Percentiles rank a stretch among this genome's conserved stretches.
Conservation (phyloP, 2,888 invertebrate genomes). For the Cataglyphis albicans region DNA sequence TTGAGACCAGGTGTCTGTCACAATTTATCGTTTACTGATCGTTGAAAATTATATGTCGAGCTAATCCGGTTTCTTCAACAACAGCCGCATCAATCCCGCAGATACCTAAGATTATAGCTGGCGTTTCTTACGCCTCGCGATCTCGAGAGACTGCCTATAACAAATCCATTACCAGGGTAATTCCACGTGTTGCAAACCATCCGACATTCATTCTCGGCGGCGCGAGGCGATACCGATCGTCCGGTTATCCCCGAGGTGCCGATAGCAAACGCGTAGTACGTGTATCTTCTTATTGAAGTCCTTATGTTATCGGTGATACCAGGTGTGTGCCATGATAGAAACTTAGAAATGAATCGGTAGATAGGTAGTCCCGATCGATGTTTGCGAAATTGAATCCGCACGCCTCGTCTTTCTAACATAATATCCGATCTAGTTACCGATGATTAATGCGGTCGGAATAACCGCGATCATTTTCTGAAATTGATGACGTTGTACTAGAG, state of each 20-base stretch:
- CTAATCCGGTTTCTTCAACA: conserved; percentile 71
- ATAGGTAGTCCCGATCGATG: conserved; percentile 13
- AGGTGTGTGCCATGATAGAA: conserved; percentile 13
- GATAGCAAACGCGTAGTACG: conserved; percentile 57
- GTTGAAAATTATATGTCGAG: conserved; percentile 70
- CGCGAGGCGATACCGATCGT: conserved; percentile 54
- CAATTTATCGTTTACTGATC: conserved; percentile 69
- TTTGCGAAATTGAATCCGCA: conserved; percentile 52
- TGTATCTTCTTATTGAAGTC: conserved; percentile 49
- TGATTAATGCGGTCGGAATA: conserved; percentile 53
- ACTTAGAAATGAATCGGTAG: conserved; percentile 47
- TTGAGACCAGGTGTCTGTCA: conserved; percentile 65
- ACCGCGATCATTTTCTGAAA: conserved; percentile 51
- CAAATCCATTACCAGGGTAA: conserved; percentile 81
- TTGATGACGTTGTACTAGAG: conserved; percentile 34
- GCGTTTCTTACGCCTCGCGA: conserved; percentile 58
- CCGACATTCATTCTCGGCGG: conserved; percentile 59
- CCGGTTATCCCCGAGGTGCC: conserved; percentile 51
- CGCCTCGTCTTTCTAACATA: conserved; percentile 23
- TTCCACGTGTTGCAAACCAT: conserved; percentile 64
- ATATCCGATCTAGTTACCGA: conserved; percentile 47
- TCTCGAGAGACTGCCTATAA: conserved; percentile 71
- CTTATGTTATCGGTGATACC: conserved; percentile 47
- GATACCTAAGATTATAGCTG: conserved; percentile 69
- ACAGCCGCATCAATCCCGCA: conserved; percentile 58